Evolutionary conservation across 2,888 invertebrate species (phyloP).

Genomic region (Bhutanitis thaidina): DNA sequence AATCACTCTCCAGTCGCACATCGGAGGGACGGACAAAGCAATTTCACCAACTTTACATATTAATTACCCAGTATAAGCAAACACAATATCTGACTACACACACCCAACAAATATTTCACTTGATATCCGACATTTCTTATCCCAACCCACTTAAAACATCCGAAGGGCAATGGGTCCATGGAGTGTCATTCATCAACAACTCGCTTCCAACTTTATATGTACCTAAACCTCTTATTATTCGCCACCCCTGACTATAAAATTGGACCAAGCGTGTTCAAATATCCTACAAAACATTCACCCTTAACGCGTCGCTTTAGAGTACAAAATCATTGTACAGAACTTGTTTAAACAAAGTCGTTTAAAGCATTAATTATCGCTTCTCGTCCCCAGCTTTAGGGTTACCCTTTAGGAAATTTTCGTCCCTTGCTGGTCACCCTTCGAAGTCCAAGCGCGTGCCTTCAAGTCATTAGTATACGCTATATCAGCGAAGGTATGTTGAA

Average conservation of each 20-base stretch:
- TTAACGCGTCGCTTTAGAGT: constrained; percentile 32
- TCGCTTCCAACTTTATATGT: constrained; percentile 71
- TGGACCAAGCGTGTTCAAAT: constrained; percentile 57
- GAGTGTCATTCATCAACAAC: constrained; percentile 80
- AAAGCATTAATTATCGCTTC: constrained; percentile 72
- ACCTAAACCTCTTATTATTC: constrained; percentile 73
- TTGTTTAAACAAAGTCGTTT: constrained; percentile 59
- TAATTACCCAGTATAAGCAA: constrained; percentile 48
- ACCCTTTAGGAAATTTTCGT: constrained; percentile 76
- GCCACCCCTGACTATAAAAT: constrained; percentile 74
- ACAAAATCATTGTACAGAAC: constrained; percentile 25
- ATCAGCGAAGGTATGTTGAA: constrained; percentile 64
- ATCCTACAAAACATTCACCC: constrained; percentile 26
- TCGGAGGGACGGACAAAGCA: constrained; percentile 27
- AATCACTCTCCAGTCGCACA: constrained; percentile 36
- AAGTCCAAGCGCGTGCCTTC: constrained; percentile 61
- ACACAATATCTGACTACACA: constrained; percentile 34
- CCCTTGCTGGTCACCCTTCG: constrained; percentile 73
- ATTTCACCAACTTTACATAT: constrained; percentile 47
- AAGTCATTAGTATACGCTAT: constrained; percentile 69
- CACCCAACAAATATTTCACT: constrained; percentile 64
- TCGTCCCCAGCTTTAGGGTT: constrained; percentile 69
- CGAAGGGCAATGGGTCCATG: constrained; percentile 78
- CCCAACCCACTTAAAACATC: constrained; percentile 74
- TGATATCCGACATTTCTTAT: constrained; percentile 76